Evolutionary conservation across 2,797 vertebrate genomes (phyloP), one percentile per base, ranked within the genome.

Genomic region (Catamblyrhynchus diadema): DNA sequence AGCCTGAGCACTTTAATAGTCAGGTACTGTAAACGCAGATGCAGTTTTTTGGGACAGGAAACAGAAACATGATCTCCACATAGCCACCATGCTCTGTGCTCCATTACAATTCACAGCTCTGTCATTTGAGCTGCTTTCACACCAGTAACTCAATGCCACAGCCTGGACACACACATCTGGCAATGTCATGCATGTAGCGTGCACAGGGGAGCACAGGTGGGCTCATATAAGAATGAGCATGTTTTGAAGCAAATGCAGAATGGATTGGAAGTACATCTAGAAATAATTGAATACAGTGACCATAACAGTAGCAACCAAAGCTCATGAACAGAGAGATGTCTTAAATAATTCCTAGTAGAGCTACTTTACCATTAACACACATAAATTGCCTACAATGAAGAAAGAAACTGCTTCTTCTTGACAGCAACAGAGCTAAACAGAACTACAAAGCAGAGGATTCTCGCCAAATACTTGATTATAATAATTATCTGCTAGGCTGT

Each of bases 391-490:
- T 12, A 48, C 8, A 28, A 5, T 2, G 7, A 47, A 93, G 66
- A 93, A 95, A 91, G 23, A 93, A 91, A 72, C 62, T 89, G 72
- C n/a, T 85, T 6, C 33, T 83, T 6, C 82, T 69, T 86, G 88
- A 94, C 65, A 95, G 83, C 1, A 8, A 83, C 83, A 86, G 60
- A 94, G 61, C 92, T 93, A 93, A 92, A 94, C 42, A 81, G 71
- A 41, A 75, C 42, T 30, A 67, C 35, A 57, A 33, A 87, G 64
- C 32, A 66, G 32, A 25, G 35, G 10, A 66, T 44, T 69, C 7
- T 12, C 5, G 12, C 37, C 72, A 90, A 45, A 32, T 42, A 86
- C 35, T 62, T 81, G 48, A 73, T 90, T 93, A 86, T 19, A 64
- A 72, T 35, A 70, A 51, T 92, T 88, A 92, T 21, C 77, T 81